A percentile compares a stretch with the other conserved stretches of the same genome.
phyloP scores from a whole-genome alignment of 2,888 invertebrate species.

The Caenorhabditis drosophilae region DNA sequence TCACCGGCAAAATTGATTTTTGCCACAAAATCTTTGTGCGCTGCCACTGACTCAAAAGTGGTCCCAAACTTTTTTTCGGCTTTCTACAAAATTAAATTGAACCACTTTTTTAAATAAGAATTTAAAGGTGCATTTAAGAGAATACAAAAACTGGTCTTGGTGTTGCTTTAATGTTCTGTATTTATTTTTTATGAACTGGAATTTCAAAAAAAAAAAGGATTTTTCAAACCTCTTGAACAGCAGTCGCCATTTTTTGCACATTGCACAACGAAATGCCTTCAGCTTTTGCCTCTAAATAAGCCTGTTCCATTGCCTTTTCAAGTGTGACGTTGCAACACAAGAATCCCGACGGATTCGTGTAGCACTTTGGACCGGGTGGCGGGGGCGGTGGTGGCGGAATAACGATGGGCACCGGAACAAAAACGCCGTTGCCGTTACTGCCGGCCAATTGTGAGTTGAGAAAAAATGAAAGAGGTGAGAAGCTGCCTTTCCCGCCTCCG shows the following conservation, averaged over 20 bases:
- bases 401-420: slow-evolving; percentile 57
- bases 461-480: slow-evolving; percentile 48
- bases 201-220: too few relatives aligned
- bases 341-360: slow-evolving; percentile 54
- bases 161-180: background rate
- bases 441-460: slow-evolving; percentile 31
- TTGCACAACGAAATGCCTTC: slow-evolving; percentile 52
- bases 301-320: slow-evolving; percentile 50
- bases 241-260: slow-evolving; percentile 56
- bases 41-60: slow-evolving; percentile 51
- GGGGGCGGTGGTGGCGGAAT: slow-evolving; percentile 59
- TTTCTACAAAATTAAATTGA: slow-evolving; percentile 22
- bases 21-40: slow-evolving; percentile 56
- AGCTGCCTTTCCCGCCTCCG: slow-evolving; percentile 43
- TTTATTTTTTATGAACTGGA: too few relatives aligned
- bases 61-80: slow-evolving; percentile 51
- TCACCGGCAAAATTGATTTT: slow-evolving; percentile 55
- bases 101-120: too few relatives aligned
- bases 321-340: slow-evolving; percentile 57
- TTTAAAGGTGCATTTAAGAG: too few relatives aligned
- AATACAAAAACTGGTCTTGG: too few relatives aligned
- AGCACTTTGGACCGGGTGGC: slow-evolving; percentile 57
- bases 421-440: slow-evolving; percentile 38
- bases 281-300: slow-evolving; percentile 41
- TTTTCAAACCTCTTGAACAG: slow-evolving; percentile 46